phyloP scores from a whole-genome alignment of 2,888 invertebrate genomes.

The Pollenia griseotomentosa region DNA sequence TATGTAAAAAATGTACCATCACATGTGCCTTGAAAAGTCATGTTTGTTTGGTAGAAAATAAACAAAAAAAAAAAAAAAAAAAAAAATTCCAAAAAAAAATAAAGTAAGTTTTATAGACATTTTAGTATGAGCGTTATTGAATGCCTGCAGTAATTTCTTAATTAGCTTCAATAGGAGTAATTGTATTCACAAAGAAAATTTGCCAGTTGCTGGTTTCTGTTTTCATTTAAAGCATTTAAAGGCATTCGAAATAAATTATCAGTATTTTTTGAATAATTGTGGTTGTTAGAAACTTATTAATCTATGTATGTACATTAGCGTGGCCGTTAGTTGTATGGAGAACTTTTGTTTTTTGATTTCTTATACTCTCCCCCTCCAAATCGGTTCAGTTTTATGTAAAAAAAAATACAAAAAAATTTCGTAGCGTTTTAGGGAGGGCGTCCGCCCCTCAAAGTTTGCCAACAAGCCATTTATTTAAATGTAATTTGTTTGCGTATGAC shows the following conservation, averaged over 20 bases:
- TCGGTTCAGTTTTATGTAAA: too few relatives aligned
- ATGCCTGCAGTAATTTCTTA: constrained; percentile 82
- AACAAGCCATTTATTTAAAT: too few relatives aligned
- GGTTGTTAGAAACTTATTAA: background rate
- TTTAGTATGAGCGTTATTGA: constrained; percentile 74
- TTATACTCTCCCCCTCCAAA: too few relatives aligned
- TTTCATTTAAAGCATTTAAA: constrained; percentile 41
- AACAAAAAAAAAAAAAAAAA: constrained; percentile 38
- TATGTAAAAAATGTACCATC: constrained; percentile 28
- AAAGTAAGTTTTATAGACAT: constrained; percentile 69
- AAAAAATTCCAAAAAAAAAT: constrained; percentile 31
- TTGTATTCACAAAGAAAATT: constrained; percentile 49
- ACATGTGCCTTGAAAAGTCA: constrained; percentile 42
- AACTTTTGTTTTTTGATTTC: too few relatives aligned
- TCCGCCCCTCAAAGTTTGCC: too few relatives aligned
- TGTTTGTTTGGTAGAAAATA: constrained; percentile 23
- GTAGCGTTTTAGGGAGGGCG: too few relatives aligned
- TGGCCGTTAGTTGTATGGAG: too few relatives aligned
- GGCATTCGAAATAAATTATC: constrained; percentile 4
- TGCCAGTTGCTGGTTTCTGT: background rate
- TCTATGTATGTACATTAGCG: too few relatives aligned
- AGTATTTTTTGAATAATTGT: background rate
- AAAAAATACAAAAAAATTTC: too few relatives aligned
- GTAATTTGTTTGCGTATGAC: too few relatives aligned
- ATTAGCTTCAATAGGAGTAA: constrained; percentile 78